These are phyloP conservation scores for Pocillopora damicornis DNA, from an alignment of 64 coral and sea anemone genomes.

Conservation along the genomic window DNA sequence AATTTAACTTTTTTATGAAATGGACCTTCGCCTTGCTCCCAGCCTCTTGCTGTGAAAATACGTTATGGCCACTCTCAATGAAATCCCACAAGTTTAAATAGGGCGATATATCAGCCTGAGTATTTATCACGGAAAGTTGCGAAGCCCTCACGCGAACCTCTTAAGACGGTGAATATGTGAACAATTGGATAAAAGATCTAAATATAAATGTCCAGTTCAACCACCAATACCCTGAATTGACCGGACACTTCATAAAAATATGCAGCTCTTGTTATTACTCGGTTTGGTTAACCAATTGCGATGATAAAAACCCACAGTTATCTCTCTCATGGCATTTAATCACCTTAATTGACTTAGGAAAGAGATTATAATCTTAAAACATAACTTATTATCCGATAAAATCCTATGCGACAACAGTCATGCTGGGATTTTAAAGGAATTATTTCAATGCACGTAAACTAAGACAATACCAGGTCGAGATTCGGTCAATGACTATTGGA, in stretches of 20 bases:
- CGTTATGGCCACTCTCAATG: too few species aligned
- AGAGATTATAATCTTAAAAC: slow-evolving; percentile 17
- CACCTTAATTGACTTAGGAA: slow-evolving; percentile 9
- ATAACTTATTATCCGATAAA: slow-evolving; percentile 2
- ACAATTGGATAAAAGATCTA: neutral
- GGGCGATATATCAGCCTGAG: neutral
- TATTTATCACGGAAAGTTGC: slow-evolving; percentile 1
- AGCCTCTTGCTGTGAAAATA: too few species aligned
- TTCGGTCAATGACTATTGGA: neutral
- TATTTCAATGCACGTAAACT: neutral
- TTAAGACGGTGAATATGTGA: neutral
- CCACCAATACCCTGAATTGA: neutral
- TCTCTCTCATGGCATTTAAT: neutral
- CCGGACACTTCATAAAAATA: neutral
- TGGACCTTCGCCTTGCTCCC: too few species aligned
- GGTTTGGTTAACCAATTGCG: slow-evolving; percentile 10
- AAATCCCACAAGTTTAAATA: neutral
- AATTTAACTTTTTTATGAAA: too few species aligned
- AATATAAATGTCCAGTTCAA: neutral
- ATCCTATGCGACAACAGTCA: neutral
- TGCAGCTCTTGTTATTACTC: neutral
- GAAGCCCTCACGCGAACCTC: slow-evolving; percentile 16
- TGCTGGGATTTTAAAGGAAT: neutral
- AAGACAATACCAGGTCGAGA: neutral
- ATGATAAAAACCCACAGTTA: neutral